Evolutionary conservation across 2,113 vertebrate species (phyloP).

Genomic region (Indri indri): DNA sequence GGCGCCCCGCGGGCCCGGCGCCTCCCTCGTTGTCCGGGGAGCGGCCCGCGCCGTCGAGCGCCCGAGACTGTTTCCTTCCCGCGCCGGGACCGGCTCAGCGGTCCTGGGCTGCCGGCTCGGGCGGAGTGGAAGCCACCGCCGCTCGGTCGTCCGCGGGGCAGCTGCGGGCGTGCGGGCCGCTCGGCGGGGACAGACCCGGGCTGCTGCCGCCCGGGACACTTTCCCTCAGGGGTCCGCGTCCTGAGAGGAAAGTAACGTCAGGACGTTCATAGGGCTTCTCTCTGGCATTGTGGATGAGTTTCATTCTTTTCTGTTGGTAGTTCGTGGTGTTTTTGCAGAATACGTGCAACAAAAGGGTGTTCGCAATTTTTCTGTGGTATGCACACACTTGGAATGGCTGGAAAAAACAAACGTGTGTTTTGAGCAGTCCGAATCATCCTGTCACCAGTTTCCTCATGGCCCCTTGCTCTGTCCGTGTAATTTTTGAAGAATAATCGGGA

Average conservation of each 20-base stretch:
- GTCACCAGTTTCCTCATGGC: not conserved
- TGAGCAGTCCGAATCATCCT: not conserved
- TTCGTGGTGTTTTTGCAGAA: not conserved
- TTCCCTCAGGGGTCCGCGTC: no score
- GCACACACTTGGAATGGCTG: not conserved
- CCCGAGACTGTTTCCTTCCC: no score
- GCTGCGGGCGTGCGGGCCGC: no score
- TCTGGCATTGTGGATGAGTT: accelerated
- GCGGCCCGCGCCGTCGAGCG: no score
- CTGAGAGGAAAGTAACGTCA: not conserved
- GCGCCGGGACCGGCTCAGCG: no score
- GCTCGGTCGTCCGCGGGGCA: no score
- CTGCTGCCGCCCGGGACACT: no score
- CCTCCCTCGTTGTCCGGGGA: no score
- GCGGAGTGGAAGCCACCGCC: no score
- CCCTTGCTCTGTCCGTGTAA: not conserved
- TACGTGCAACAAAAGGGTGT: not conserved
- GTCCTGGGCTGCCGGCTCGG: no score
- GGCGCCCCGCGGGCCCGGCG: no score
- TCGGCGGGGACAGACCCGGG: no score
- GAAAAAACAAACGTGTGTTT: not conserved
- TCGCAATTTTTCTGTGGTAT: not conserved
- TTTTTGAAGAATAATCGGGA: not conserved
- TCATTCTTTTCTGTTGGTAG: not conserved
- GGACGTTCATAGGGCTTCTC: accelerated